Percentiles rank a stretch among this genome's conserved stretches.
Conservation (phyloP, 2,797 vertebrate genomes). For the Tokudaia tokunoshimensis region DNA sequence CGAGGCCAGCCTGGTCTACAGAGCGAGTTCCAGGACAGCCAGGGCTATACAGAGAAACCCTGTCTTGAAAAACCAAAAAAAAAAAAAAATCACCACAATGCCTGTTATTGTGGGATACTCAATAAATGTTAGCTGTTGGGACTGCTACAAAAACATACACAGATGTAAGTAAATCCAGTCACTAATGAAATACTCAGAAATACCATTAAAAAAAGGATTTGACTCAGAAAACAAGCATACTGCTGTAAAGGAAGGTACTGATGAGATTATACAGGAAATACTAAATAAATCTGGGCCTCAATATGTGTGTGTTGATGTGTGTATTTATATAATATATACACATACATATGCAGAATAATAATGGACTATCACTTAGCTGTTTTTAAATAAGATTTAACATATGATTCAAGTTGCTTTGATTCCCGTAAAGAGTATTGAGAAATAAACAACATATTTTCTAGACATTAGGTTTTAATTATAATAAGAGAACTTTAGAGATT, state of each 20-base stretch:
- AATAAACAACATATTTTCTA: constrained; percentile 45
- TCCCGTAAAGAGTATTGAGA: constrained; percentile 4
- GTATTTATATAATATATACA: neutral
- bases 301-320: neutral
- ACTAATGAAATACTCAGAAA: neutral
- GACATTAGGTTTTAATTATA: constrained; percentile 36
- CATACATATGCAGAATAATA: neutral
- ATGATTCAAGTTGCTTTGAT: neutral
- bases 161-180: neutral
- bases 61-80: too few species aligned
- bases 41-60: too few species aligned
- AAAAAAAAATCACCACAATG: neutral
- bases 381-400: constrained; percentile 59
- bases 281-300: neutral
- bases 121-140: constrained; percentile 3
- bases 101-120: neutral
- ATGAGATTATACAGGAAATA: neutral
- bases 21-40: too few species aligned
- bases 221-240: constrained; percentile 30
- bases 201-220: neutral
- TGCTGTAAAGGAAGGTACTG: neutral
- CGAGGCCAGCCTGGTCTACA: too few species aligned
- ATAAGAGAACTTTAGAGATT: constrained; percentile 33
- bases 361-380: neutral
- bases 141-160: neutral